Evolutionary conservation across 92 coral and sea anemone species (phyloP), one percentile per base, ranked within the genome.

Genomic region (Zoanthus gigantus): DNA sequence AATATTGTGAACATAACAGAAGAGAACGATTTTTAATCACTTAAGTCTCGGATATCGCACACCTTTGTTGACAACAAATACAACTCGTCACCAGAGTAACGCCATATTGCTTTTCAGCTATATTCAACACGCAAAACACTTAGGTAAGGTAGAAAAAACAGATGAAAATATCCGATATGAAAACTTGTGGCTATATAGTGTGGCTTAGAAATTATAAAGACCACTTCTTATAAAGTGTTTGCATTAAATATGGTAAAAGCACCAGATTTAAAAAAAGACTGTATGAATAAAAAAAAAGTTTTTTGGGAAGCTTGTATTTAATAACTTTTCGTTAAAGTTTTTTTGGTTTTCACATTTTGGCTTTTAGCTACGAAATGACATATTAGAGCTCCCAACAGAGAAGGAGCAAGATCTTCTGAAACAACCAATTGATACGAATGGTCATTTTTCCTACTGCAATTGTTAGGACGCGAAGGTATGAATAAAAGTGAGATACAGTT

Each of bases 1-100:
- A 54, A 77, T 77, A 77, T 65, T 80, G 23, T 14, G 30, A 23
- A 66, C 15, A 76, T 76, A 50, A 57, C 66, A 31, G 37, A 50
- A 76, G 81, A 67, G 37, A 15, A 63, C 52, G 50, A 63, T 75
- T 37, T 42, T 78, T 78, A 78, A 69, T 65, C 57, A 11, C 63
- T 66, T 23, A 46, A 18, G 34, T 65, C 45, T 31, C 44, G 73
- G 75, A 67, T 37, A 13, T 81, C 45, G 46, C 85, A 81, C 75
- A 81, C 85, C 75, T 81, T 81, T 81, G 85, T 81, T 81, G 71
- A 81, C 75, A 66, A 63, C 65, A 29, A 46, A 81, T 57, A 81
- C 28, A 66, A 4, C 34, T 48, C 46, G 74, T 81, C 42, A 15
- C 60, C 31, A 81, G 65, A 50, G 85, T 65, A 18, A 81, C 58